A percentile compares a stretch with the other conserved stretches of the same genome.
Conservation (phyloP, 2,888 invertebrate species). For the Ypsolopha scabrella region DNA sequence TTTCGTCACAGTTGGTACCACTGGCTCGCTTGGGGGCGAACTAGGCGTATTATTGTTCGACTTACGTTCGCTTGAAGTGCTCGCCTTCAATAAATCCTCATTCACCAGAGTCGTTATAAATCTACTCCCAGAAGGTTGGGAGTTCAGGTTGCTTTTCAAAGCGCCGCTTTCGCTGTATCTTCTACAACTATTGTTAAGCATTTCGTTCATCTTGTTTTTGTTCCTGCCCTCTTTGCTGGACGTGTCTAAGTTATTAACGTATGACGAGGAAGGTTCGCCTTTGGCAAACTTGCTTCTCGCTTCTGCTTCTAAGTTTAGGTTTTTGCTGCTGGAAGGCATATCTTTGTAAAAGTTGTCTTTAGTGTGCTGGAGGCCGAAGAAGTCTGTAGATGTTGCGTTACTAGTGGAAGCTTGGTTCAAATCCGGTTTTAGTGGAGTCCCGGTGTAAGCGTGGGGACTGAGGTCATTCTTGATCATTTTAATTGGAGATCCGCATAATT, state of each 20-base stretch:
- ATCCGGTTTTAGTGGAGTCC: conserved; percentile 12
- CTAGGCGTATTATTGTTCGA: conserved; percentile 24
- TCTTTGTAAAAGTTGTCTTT: conserved; percentile 53
- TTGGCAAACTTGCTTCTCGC: conserved; percentile 36
- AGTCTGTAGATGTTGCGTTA: conserved; percentile 20
- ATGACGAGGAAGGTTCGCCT: conserved; percentile 22
- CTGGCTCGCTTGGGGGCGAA: conserved; percentile 13
- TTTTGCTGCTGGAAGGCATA: conserved; percentile 55
- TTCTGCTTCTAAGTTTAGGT: conserved; percentile 44
- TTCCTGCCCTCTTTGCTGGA: conserved; percentile 30
- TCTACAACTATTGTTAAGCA: conserved; percentile 46
- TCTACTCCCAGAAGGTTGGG: conserved; percentile 34
- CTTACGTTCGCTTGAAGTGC: conserved; percentile 30
- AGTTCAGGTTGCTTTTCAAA: conserved; percentile 32
- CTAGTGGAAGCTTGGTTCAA: conserved; percentile 31
- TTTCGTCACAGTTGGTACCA: conserved; percentile 38
- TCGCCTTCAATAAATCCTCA: conserved; percentile 34
- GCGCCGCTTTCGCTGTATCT: conserved; percentile 53
- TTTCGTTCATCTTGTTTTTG: conserved; percentile 33
- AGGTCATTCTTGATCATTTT: conserved; percentile 46
- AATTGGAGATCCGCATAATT: conserved; percentile 38
- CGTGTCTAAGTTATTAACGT: conserved; percentile 32
- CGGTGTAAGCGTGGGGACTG: conserved; percentile 25
- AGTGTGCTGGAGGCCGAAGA: conserved; percentile 45
- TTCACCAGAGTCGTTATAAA: conserved; percentile 54